Percentiles rank a stretch among this genome's conserved stretches.
phyloP scores from a whole-genome alignment of 2,113 vertebrate genomes.

The Peromyscus polionotus region DNA sequence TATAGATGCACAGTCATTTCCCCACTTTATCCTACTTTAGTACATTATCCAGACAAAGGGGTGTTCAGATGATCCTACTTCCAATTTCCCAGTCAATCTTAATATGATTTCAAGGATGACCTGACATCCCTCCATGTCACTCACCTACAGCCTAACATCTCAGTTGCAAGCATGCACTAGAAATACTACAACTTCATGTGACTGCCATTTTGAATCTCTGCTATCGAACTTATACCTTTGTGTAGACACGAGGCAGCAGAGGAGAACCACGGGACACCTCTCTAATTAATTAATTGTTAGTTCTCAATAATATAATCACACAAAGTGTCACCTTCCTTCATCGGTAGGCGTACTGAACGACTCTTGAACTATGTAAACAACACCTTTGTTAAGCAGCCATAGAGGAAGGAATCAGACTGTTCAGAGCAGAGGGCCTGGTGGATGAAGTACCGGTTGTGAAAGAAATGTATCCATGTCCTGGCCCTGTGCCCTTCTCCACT shows the following conservation, averaged over 20 bases:
- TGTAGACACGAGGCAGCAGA: neutral
- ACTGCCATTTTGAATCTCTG: neutral
- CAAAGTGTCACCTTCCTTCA: neutral
- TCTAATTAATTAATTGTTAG: neutral
- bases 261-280: neutral
- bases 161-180: neutral
- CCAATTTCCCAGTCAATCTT: slow-evolving; percentile 18
- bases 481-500: neutral
- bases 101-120: neutral
- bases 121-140: neutral
- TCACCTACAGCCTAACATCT: neutral
- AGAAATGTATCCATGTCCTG: neutral
- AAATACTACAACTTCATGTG: neutral
- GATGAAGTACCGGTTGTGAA: neutral
- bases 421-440: neutral
- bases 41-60: neutral
- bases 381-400: neutral
- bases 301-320: neutral
- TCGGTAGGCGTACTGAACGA: neutral
- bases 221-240: neutral
- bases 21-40: neutral
- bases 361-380: slow-evolving; percentile 24
- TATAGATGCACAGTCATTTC: too few relatives aligned
- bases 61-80: neutral
- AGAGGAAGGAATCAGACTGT: neutral